Conservation (phyloP, 2,888 invertebrate species). For the Nomada goodeniana region DNA sequence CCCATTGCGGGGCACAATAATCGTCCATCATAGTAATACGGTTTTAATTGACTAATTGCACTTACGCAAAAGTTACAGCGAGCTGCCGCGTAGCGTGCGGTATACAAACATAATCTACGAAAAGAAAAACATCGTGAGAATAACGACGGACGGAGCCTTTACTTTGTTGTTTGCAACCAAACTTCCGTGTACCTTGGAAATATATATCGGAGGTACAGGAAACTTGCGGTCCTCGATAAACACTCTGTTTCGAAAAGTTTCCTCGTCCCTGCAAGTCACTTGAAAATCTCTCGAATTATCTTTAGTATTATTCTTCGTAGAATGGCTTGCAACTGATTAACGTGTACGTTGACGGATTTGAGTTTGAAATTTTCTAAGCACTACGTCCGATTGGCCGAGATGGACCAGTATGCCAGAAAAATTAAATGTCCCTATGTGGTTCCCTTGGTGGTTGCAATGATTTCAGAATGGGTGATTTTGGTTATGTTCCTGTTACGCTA, state of each 20-base stretch:
- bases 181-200: slow-evolving; percentile 5
- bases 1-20: slow-evolving; percentile 77
- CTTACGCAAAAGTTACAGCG: not conserved
- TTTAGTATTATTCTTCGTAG: too few relatives aligned
- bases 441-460: too few relatives aligned
- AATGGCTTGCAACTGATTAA: not conserved
- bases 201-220: not conserved
- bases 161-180: not conserved
- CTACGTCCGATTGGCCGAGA: slow-evolving; percentile 13
- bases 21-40: slow-evolving; percentile 62
- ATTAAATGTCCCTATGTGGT: slow-evolving; percentile 18
- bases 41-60: not conserved
- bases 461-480: too few relatives aligned
- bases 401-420: not conserved
- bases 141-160: not conserved
- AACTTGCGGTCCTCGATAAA: not conserved
- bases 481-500: too few relatives aligned
- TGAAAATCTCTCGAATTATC: too few relatives aligned
- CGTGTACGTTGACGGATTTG: slow-evolving; percentile 24
- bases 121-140: not conserved
- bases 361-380: slow-evolving; percentile 44
- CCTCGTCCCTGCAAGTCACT: too few relatives aligned
- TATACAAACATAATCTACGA: slow-evolving; percentile 32
- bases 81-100: not conserved
- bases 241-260: not conserved